Evolutionary conservation across 2,888 invertebrate species (phyloP), one percentile per base, ranked within the genome.

Genomic region (Torymus aiolomorphi): DNA sequence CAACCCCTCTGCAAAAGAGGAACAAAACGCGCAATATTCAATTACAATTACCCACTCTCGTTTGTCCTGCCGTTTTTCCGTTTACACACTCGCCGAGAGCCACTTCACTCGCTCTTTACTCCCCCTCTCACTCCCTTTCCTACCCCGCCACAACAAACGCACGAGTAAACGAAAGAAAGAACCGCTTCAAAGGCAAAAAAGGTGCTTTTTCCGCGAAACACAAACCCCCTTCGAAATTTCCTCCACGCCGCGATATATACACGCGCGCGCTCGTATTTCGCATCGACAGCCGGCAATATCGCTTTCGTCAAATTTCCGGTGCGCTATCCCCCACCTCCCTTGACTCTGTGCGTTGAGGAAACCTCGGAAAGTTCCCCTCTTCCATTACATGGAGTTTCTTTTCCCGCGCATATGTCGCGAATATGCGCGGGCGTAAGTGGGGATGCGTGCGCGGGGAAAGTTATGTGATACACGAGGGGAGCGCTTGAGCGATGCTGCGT

Each of bases 271-370:
- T 51, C 49, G 18, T 65, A 63, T 73, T 42, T 65, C 73, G 49
- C 59, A 57, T 62, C 52, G 62, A 49, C 71, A 49, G 20, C 42
- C 71, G 71, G 49, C 71, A 71, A 62, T 72, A 75, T 75, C 74
- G 74, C 74, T 65, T 75, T 75, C 74, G 74, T 75, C 74, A 75
- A 75, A 75, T 75, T 75, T 75, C 74, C 74, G 74, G 74, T 75
- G 62, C 3, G n/a, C 11, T 16, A 1, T n/a, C 13, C 14, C 3
- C 18, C 57, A 42, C 8, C 42, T 3, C 54, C 1, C 31, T 57
- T 42, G 42, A 18, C 56, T 59, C 42, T 59, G 8, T 10, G 16
- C 70, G 16, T 42, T 2, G 10, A 56, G 66, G 49, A 63, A 66
- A 52, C 24, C 57, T 8, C 56, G 49, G 65, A 56, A 75, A 75